phyloP scores from a whole-genome alignment of 2,113 vertebrate genomes.

The Casuarius casuarius region DNA sequence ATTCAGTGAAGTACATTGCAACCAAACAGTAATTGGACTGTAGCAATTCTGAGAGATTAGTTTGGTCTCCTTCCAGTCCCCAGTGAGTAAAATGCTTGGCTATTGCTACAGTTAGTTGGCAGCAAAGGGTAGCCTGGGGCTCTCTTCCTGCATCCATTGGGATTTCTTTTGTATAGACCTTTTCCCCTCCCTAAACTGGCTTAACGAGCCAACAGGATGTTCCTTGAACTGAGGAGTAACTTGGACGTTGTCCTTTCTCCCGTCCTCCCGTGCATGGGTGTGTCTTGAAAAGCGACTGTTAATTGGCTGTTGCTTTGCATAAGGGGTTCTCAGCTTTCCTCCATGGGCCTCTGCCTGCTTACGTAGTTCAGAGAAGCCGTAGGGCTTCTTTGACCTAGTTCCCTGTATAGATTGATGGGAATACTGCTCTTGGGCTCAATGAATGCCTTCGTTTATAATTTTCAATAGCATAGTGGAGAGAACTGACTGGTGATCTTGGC shows the following conservation, averaged over 20 bases:
- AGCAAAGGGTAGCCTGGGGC: not conserved
- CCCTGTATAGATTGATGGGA: not conserved
- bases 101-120: not conserved
- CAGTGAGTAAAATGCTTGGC: not conserved
- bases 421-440: not conserved
- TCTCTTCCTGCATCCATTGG: not conserved
- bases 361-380: conserved; percentile 11
- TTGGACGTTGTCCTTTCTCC: not conserved
- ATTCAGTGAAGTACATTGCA: not conserved
- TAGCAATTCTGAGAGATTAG: not conserved
- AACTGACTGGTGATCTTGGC: not conserved
- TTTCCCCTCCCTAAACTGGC: not conserved
- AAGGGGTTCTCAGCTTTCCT: not conserved
- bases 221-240: not conserved
- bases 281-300: not conserved
- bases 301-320: not conserved
- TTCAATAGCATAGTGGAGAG: not conserved
- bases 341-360: not conserved
- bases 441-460: conserved; percentile 32
- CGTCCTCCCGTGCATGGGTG: not conserved
- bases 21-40: not conserved
- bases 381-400: conserved; percentile 55
- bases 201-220: conserved; percentile 4
- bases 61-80: not conserved
- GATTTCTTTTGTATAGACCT: not conserved